A percentile compares a stretch with the other conserved stretches of the same genome.
Evolutionary conservation across 2,888 invertebrate genomes (phyloP).

Genomic region (Plagiodera versicolora): DNA sequence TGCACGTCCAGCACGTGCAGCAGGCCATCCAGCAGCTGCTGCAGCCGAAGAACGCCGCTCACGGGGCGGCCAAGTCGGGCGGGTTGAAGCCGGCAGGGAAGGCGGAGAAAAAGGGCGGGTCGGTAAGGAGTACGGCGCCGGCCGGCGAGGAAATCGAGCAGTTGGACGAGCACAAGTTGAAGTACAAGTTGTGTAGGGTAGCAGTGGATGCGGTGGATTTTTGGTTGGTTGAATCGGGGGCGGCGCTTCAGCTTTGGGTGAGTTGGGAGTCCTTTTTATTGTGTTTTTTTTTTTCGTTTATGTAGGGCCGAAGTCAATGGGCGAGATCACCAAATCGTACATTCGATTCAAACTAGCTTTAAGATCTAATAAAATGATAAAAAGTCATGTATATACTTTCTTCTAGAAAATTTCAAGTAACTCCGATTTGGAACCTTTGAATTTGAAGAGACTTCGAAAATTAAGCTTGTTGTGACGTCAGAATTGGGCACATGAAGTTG

Average conservation of each 20-base stretch:
- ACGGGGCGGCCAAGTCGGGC: constrained; percentile 11
- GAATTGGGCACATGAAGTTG: too few species aligned
- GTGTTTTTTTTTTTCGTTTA: too few species aligned
- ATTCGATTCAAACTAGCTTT: too few species aligned
- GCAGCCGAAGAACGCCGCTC: constrained; percentile 41
- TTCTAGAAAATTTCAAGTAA: too few species aligned
- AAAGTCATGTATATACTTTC: too few species aligned
- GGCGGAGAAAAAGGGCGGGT: constrained; percentile 36
- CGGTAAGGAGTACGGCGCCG: constrained; percentile 26
- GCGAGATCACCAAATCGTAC: too few species aligned
- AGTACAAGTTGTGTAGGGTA: constrained; percentile 90
- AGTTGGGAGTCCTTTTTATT: too few species aligned
- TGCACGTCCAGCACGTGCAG: constrained; percentile 45
- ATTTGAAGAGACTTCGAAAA: too few species aligned
- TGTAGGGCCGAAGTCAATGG: too few species aligned
- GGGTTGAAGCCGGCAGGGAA: constrained; percentile 18
- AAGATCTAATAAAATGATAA: too few species aligned
- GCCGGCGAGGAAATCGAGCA: constrained; percentile 36
- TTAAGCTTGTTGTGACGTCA: too few species aligned
- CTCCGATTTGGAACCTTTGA: too few species aligned
- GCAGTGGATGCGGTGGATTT: constrained; percentile 88
- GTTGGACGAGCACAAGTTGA: constrained; percentile 60
- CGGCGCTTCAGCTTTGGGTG: constrained; percentile 84
- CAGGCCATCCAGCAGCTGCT: constrained; percentile 45
- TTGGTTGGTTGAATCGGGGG: constrained; percentile 86